Percentiles rank a stretch among this genome's conserved stretches.
Evolutionary conservation across 2,888 invertebrate species (phyloP).

Genomic region (Epinotia brunnichana): DNA sequence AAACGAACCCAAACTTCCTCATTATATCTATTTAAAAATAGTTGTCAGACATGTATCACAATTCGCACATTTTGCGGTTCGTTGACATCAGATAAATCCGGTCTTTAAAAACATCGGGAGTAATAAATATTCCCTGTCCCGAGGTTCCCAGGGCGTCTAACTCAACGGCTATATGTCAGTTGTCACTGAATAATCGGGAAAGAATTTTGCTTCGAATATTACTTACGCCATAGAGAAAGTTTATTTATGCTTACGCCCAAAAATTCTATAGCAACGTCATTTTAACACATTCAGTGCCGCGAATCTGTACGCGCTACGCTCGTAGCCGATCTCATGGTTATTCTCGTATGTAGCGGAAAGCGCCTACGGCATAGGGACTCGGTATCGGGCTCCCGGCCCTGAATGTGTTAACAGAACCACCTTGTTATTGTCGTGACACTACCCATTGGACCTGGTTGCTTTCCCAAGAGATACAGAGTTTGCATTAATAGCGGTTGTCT

Average conservation of each 20-base stretch:
- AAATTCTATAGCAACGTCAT: neutral
- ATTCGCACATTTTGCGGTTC: conserved; percentile 33
- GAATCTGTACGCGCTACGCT: no score
- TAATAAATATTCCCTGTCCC: conserved; percentile 25
- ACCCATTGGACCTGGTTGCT: no score
- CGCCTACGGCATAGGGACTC: no score
- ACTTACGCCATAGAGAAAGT: no score
- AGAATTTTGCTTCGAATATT: conserved; percentile 5
- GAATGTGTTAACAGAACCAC: no score
- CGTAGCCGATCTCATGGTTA: no score
- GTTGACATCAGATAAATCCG: conserved; percentile 30
- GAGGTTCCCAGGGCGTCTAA: conserved; percentile 12
- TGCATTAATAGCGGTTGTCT: no score
- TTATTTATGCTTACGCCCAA: no score
- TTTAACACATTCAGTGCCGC: no score
- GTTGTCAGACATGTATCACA: conserved; percentile 23
- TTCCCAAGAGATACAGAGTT: no score
- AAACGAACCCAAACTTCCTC: conserved; percentile 31
- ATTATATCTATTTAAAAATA: conserved; percentile 42
- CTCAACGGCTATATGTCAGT: conserved; percentile 17
- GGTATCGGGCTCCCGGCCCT: no score
- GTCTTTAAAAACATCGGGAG: conserved; percentile 22
- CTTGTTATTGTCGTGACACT: neutral
- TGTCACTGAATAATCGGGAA: conserved; percentile 13
- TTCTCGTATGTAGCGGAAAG: no score